Percentiles rank a stretch among this genome's conserved stretches.
Conservation (phyloP, 2,888 invertebrate species). For the Papilio gigon region DNA sequence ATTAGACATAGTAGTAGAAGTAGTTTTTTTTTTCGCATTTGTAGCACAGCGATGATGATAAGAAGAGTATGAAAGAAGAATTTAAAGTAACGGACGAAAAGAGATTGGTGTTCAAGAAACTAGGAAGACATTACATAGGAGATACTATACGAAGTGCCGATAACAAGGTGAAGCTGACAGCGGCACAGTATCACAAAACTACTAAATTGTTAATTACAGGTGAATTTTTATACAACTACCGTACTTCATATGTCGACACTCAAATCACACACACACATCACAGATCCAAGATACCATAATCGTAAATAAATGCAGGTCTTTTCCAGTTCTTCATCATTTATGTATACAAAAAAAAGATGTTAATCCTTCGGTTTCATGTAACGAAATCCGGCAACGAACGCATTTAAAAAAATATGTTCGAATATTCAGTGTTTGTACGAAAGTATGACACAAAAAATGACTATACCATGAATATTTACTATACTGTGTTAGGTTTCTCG, state of each 20-base stretch:
- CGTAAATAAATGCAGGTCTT: too few species aligned
- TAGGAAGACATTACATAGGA: conserved; percentile 88
- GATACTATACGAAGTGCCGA: conserved; percentile 86
- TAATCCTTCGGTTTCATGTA: too few species aligned
- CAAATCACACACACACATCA: too few species aligned
- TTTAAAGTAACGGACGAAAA: conserved; percentile 63
- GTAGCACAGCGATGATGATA: conserved; percentile 71
- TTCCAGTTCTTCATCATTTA: too few species aligned
- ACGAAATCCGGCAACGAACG: too few species aligned
- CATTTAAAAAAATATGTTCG: too few species aligned
- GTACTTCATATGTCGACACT: not conserved
- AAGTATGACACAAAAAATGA: too few species aligned
- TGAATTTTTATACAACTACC: conserved; percentile 48
- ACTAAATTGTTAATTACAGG: conserved; percentile 91
- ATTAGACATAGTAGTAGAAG: too few species aligned
- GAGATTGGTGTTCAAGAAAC: conserved; percentile 85
- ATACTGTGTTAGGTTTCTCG: conserved; percentile 86
- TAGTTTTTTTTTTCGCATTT: conserved; percentile 30
- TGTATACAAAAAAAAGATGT: too few species aligned
- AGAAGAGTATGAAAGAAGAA: conserved; percentile 54
- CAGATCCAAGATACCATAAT: too few species aligned
- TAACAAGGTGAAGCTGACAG: conserved; percentile 86
- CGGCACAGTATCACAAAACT: conserved; percentile 91
- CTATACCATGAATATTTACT: too few species aligned
- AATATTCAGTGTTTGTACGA: too few species aligned